Evolutionary conservation across 2,797 vertebrate species (phyloP).

Genomic region (Tolypeutes matacus): DNA sequence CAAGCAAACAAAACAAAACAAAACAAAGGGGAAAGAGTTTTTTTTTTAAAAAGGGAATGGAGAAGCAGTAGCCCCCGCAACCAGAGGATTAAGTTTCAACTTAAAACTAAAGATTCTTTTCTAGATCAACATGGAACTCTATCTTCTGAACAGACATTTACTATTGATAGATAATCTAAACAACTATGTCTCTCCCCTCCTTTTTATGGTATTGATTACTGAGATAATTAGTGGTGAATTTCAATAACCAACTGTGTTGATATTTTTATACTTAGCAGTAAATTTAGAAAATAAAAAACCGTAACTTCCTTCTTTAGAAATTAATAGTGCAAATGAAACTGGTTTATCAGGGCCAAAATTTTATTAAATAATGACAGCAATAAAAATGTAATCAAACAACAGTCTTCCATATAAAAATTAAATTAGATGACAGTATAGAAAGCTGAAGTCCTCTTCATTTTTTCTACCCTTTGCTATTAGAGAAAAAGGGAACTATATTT

Average conservation of each 20-base stretch:
- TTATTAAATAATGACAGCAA: slow-evolving; percentile 58
- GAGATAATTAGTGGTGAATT: slow-evolving; percentile 75
- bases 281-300: slow-evolving; percentile 67
- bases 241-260: slow-evolving; percentile 68
- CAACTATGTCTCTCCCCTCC: background rate
- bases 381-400: slow-evolving; percentile 24
- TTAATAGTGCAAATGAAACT: slow-evolving; percentile 69
- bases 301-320: slow-evolving; percentile 72
- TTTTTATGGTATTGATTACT: slow-evolving; percentile 61
- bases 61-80: background rate
- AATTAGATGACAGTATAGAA: background rate
- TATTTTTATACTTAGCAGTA: slow-evolving; percentile 61
- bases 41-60: background rate
- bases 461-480: background rate
- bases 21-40: background rate
- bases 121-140: slow-evolving; percentile 27
- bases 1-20: slow-evolving; percentile 42
- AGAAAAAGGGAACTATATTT: background rate
- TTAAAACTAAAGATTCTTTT: slow-evolving; percentile 64
- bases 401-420: slow-evolving; percentile 12
- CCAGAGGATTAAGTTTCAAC: slow-evolving; percentile 48
- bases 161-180: slow-evolving; percentile 65
- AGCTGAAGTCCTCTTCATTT: background rate
- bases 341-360: slow-evolving; percentile 58
- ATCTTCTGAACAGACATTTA: slow-evolving; percentile 61